phyloP scores from a whole-genome alignment of 2,797 vertebrate genomes.

The Muraenolepis orangiensis region DNA sequence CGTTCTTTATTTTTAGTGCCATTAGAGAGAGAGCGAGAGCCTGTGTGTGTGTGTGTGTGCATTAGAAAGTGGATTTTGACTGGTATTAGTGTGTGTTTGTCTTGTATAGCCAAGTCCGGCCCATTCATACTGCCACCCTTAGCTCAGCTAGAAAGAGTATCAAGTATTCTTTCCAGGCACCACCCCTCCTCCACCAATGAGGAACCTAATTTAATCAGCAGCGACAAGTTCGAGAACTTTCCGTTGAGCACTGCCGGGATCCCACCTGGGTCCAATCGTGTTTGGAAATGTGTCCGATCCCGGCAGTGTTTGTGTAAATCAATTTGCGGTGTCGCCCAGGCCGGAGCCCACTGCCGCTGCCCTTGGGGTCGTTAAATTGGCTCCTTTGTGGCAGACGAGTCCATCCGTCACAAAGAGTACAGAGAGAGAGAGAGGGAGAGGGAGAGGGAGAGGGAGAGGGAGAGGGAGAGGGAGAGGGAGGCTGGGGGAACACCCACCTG shows the following conservation, averaged over 20 bases:
- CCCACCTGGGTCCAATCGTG: constrained; percentile 61
- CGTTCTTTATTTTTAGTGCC: neutral
- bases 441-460: constrained; percentile 25
- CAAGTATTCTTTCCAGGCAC: neutral
- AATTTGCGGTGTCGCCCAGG: constrained; percentile 44
- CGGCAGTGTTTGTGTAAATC: constrained; percentile 48
- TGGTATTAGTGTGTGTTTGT: neutral
- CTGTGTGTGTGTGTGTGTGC: neutral
- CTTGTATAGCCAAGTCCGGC: neutral
- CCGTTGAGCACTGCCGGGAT: constrained; percentile 26
- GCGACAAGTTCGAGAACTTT: constrained; percentile 26
- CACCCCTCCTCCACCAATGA: constrained; percentile 37
- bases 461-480: constrained; percentile 21
- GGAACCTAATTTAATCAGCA: constrained; percentile 33
- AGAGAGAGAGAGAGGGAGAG: constrained; percentile 20
- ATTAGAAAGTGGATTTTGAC: neutral
- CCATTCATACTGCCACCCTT: neutral
- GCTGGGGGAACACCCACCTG: constrained; percentile 73
- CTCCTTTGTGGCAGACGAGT: constrained; percentile 56
- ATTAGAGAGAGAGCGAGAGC: neutral
- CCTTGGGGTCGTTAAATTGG: constrained; percentile 63
- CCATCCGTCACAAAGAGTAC: constrained; percentile 55
- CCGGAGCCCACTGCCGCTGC: constrained; percentile 28
- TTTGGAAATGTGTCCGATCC: constrained; percentile 49
- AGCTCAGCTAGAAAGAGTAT: neutral